Conservation (phyloP, 2,113 vertebrate genomes). For the Proteles cristata region DNA sequence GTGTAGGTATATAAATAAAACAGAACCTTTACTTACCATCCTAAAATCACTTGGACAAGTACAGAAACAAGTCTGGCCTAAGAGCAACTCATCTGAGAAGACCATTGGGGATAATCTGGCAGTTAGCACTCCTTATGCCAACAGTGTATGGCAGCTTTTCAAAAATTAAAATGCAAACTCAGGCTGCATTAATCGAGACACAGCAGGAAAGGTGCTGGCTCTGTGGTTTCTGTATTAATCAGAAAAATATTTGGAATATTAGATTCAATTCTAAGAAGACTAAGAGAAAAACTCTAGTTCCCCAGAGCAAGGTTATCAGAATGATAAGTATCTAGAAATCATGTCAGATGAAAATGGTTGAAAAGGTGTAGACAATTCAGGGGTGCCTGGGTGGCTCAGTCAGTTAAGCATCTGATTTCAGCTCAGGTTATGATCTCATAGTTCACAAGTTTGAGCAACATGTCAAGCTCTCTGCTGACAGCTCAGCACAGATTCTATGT, state of each 20-base stretch:
- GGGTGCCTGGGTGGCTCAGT: too few relatives aligned
- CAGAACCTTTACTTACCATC: neutral
- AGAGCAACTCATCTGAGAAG: neutral
- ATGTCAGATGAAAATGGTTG: neutral
- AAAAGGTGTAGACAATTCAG: neutral
- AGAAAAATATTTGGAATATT: conserved; percentile 20
- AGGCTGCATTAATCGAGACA: neutral
- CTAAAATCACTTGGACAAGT: neutral
- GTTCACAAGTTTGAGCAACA: too few relatives aligned
- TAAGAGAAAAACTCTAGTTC: neutral
- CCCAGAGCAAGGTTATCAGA: neutral
- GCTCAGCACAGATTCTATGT: too few relatives aligned
- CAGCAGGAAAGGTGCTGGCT: neutral
- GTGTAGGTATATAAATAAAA: neutral
- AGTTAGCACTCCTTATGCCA: neutral
- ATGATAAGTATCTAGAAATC: conserved; percentile 16
- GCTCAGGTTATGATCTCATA: too few relatives aligned
- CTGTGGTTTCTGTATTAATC: neutral
- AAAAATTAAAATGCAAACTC: neutral
- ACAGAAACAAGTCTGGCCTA: neutral
- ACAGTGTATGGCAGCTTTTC: neutral
- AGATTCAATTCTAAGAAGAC: conserved; percentile 18
- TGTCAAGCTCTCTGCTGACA: too few relatives aligned
- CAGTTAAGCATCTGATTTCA: too few relatives aligned
- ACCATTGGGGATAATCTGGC: neutral